Conservation (phyloP, 2,797 vertebrate species). For the Ciconia nigra region DNA sequence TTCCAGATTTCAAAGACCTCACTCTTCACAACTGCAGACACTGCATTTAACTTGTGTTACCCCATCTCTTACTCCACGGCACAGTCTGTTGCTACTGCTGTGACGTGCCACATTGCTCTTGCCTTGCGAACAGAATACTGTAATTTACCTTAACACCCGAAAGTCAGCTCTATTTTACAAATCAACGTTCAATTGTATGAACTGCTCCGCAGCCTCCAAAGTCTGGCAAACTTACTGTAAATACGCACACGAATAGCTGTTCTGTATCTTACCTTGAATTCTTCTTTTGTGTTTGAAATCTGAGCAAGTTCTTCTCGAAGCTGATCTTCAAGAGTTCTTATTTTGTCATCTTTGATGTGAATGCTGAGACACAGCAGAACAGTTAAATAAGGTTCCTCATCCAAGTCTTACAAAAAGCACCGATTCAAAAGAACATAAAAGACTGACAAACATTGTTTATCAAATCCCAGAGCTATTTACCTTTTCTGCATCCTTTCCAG, state of each 20-base stretch:
- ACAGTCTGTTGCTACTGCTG: neutral
- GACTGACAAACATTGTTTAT: neutral
- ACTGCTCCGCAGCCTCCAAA: neutral
- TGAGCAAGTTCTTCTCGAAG: conserved; percentile 67
- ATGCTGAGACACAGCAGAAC: conserved; percentile 50
- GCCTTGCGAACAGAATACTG: neutral
- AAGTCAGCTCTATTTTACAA: neutral
- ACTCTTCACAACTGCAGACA: neutral
- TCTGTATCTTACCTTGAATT: conserved; percentile 70
- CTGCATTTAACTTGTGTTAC: neutral
- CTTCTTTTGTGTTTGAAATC: conserved; percentile 72
- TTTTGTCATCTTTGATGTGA: conserved; percentile 77
- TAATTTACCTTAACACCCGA: neutral
- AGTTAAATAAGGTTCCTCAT: neutral
- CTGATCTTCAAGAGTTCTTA: conserved; percentile 76
- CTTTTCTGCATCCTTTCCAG: conserved; percentile 92
- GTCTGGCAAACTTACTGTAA: neutral
- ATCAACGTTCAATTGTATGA: neutral
- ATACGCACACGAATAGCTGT: neutral
- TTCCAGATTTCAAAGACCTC: neutral
- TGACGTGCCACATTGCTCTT: neutral
- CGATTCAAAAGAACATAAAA: neutral
- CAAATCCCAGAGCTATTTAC: conserved; percentile 72
- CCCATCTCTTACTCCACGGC: neutral
- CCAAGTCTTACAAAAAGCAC: neutral